phyloP scores from a whole-genome alignment of 2,888 invertebrate genomes.

The Xiphydria camelus region DNA sequence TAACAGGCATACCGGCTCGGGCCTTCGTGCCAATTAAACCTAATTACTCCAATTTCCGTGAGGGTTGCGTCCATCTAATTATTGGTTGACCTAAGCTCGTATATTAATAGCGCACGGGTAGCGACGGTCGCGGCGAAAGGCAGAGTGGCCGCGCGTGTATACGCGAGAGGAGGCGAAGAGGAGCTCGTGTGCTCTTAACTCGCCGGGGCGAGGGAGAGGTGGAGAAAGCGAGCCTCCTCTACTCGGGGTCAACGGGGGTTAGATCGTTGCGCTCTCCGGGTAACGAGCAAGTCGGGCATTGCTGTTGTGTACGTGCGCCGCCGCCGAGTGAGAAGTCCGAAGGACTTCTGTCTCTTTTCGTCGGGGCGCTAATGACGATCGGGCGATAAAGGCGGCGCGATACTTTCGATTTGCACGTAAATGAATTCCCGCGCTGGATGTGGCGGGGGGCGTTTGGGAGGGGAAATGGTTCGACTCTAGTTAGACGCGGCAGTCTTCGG shows the following conservation, averaged over 20 bases:
- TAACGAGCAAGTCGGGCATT: conserved; percentile 31
- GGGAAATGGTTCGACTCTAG: too few species aligned
- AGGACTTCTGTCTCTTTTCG: too few species aligned
- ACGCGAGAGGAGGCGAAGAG: not conserved
- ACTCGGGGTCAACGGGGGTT: conserved; percentile 51
- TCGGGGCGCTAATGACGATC: not conserved
- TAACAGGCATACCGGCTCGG: not conserved
- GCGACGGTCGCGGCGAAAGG: not conserved
- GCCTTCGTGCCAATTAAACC: conserved; percentile 46
- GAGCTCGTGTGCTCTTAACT: too few species aligned
- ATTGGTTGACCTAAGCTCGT: conserved; percentile 47
- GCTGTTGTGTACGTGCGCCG: too few species aligned
- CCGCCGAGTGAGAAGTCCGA: too few species aligned
- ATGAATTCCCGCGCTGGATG: too few species aligned
- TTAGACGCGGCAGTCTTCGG: too few species aligned
- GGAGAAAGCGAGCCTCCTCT: conserved; percentile 23
- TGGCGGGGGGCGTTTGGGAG: too few species aligned
- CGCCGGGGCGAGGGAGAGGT: too few species aligned
- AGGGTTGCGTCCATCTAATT: conserved; percentile 53
- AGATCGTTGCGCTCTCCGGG: conserved; percentile 46
- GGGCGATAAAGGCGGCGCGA: conserved; percentile 19
- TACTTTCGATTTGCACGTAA: conserved; percentile 45
- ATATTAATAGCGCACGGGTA: conserved; percentile 40
- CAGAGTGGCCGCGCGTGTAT: conserved; percentile 1
- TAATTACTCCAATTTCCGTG: conserved; percentile 51